These are phyloP conservation scores for Caenorhabditis drosophilae DNA, from an alignment of 2,888 invertebrate genomes.

Conservation along the genomic window DNA sequence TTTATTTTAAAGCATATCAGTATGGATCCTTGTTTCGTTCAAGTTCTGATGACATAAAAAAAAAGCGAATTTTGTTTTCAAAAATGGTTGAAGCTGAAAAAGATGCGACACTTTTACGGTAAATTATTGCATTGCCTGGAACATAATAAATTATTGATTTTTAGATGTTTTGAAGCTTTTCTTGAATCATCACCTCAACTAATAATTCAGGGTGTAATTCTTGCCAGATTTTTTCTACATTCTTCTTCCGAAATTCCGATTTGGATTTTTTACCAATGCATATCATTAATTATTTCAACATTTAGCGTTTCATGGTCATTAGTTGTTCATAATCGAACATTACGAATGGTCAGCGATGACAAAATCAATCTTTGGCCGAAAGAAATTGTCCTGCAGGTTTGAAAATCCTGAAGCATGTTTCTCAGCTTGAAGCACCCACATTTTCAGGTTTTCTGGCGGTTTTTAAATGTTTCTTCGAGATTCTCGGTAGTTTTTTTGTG, in stretches of 20 bases:
- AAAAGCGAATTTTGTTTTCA: constrained; percentile 33
- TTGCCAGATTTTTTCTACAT: constrained; percentile 29
- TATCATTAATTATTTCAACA: constrained; percentile 48
- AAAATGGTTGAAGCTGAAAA: constrained; percentile 57
- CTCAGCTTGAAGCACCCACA: background rate
- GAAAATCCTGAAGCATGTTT: constrained; percentile 2
- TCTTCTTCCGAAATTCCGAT: constrained; percentile 7
- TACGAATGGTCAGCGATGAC: constrained; percentile 50
- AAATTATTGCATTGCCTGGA: constrained; percentile 56
- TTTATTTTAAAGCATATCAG: constrained; percentile 49
- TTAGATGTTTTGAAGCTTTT: constrained; percentile 53
- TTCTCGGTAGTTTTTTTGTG: constrained; percentile 30
- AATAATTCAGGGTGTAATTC: constrained; percentile 52
- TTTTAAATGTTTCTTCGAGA: constrained; percentile 49
- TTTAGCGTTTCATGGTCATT: constrained; percentile 56
- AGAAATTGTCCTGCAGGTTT: constrained; percentile 55
- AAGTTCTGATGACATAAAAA: constrained; percentile 5
- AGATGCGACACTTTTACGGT: constrained; percentile 53
- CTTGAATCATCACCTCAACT: constrained; percentile 61
- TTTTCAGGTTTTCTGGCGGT: constrained; percentile 58
- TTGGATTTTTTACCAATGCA: constrained; percentile 43
- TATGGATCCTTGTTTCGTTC: constrained; percentile 31
- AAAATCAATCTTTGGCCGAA: constrained; percentile 57
- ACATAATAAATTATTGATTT: too few relatives aligned
- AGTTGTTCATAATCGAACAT: constrained; percentile 56